A percentile compares a stretch with the other conserved stretches of the same genome.
phyloP scores from a whole-genome alignment of 2,797 vertebrate species.

The Sebastes vulpes region DNA sequence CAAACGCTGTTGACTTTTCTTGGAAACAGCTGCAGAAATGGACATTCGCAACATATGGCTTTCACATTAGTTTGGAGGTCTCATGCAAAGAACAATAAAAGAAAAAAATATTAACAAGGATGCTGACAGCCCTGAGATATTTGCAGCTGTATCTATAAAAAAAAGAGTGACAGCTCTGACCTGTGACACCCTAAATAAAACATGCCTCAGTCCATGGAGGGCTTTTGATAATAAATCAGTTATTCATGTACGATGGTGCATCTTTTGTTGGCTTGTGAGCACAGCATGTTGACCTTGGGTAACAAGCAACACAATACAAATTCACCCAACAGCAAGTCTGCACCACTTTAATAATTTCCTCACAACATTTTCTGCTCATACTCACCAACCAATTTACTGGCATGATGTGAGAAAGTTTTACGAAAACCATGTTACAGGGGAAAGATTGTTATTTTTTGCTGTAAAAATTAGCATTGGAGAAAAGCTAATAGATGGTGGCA shows the following conservation, averaged over 20 bases:
- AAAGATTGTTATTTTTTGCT: slow-evolving; percentile 48
- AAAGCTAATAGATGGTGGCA: slow-evolving; percentile 50
- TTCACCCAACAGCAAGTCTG: not conserved
- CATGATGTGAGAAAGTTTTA: slow-evolving; percentile 26
- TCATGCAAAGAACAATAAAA: slow-evolving; percentile 23
- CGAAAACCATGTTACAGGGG: slow-evolving; percentile 9
- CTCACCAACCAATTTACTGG: slow-evolving; percentile 36
- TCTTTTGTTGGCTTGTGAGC: slow-evolving; percentile 30
- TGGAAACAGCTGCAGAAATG: slow-evolving; percentile 77
- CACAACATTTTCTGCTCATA: slow-evolving; percentile 24
- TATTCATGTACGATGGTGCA: slow-evolving; percentile 36
- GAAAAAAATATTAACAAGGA: slow-evolving; percentile 34
- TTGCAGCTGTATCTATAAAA: slow-evolving; percentile 49
- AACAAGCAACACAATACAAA: slow-evolving; percentile 38
- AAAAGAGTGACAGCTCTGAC: slow-evolving; percentile 55
- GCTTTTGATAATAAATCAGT: slow-evolving; percentile 55
- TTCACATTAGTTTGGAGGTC: slow-evolving; percentile 28
- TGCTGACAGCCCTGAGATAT: slow-evolving; percentile 34
- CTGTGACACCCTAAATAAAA: slow-evolving; percentile 59
- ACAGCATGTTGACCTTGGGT: slow-evolving; percentile 42
- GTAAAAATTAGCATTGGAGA: slow-evolving; percentile 68
- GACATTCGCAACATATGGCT: slow-evolving; percentile 36
- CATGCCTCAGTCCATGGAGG: slow-evolving; percentile 29
- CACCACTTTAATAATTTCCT: slow-evolving; percentile 15
- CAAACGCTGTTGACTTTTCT: slow-evolving; percentile 77